Percentiles rank a stretch among this genome's conserved stretches.
Conservation (phyloP, 1,140 invertebrate species). For the Lepidurus arcticus region DNA sequence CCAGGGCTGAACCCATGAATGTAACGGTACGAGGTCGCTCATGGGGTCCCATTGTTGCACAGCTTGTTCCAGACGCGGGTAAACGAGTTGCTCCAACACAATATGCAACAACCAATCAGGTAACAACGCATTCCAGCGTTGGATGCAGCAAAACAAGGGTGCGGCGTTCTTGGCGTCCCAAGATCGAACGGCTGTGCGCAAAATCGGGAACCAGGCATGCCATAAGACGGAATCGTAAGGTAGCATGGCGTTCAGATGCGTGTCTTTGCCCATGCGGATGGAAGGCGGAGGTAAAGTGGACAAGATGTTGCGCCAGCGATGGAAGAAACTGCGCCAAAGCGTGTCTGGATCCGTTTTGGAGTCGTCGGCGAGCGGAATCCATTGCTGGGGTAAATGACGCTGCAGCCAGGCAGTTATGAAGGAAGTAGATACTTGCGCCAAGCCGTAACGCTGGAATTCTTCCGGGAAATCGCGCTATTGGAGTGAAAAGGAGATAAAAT, state of each 20-base stretch:
- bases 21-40: slow-evolving; percentile 86
- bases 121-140: slow-evolving; percentile 71
- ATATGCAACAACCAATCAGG: slow-evolving; percentile 78
- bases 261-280: neutral
- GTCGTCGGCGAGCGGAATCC: slow-evolving; percentile 54
- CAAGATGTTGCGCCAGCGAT: slow-evolving; percentile 20
- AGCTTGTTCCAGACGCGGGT: slow-evolving; percentile 69
- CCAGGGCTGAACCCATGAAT: slow-evolving; percentile 97
- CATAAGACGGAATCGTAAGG: slow-evolving; percentile 77
- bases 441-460: slow-evolving; percentile 58
- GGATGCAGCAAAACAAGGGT: slow-evolving; percentile 68
- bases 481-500: neutral
- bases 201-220: slow-evolving; percentile 80
- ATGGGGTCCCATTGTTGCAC: slow-evolving; percentile 92
- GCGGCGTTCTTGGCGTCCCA: slow-evolving; percentile 68
- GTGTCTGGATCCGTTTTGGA: slow-evolving; percentile 53
- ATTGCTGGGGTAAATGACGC: slow-evolving; percentile 33
- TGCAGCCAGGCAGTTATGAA: slow-evolving; percentile 45
- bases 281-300: slow-evolving; percentile 11
- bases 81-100: slow-evolving; percentile 70
- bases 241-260: slow-evolving; percentile 50
- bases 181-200: slow-evolving; percentile 60
- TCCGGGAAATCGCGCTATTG: slow-evolving; percentile 42
- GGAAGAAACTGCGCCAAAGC: slow-evolving; percentile 45
- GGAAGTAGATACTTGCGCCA: slow-evolving; percentile 59